Percentiles rank a stretch among this genome's conserved stretches.
These are phyloP conservation scores for Kuschelorhynchus macadamiae DNA, from an alignment of 2,888 invertebrate genomes.

Conservation along the genomic window DNA sequence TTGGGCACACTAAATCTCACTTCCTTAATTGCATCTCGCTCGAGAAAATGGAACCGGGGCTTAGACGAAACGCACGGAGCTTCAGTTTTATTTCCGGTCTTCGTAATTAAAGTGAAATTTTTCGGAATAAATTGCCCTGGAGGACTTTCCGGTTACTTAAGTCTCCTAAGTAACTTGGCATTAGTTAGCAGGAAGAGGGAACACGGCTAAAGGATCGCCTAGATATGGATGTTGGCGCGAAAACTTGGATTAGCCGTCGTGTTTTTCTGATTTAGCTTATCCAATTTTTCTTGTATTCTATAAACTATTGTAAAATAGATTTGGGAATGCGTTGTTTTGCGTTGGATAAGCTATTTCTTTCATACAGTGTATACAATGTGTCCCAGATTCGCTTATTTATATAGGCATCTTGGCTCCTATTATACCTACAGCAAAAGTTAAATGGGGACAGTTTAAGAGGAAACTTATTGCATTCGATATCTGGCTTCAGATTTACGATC, in stretches of 20 bases:
- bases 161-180: constrained; percentile 27
- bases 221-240: background rate
- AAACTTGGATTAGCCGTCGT: background rate
- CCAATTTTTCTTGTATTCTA: too few species aligned
- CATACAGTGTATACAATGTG: too few species aligned
- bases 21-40: constrained; percentile 43
- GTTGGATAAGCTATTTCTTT: too few species aligned
- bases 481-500: too few species aligned
- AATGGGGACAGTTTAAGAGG: too few species aligned
- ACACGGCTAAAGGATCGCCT: background rate
- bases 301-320: too few species aligned
- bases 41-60: constrained; percentile 37
- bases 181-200: constrained; percentile 9
- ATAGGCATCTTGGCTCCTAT: too few species aligned
- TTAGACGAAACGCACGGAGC: constrained; percentile 38
- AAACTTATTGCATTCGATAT: too few species aligned
- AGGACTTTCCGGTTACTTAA: constrained; percentile 41
- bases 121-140: constrained; percentile 43
- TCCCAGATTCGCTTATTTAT: too few species aligned
- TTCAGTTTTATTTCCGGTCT: constrained; percentile 40
- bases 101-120: constrained; percentile 45
- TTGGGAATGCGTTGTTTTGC: too few species aligned
- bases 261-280: too few species aligned
- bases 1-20: constrained; percentile 42
- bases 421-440: too few species aligned